Percentiles rank a stretch among this genome's conserved stretches.
Evolutionary conservation across 2,797 vertebrate genomes (phyloP).

Genomic region (Pangasius djambal): DNA sequence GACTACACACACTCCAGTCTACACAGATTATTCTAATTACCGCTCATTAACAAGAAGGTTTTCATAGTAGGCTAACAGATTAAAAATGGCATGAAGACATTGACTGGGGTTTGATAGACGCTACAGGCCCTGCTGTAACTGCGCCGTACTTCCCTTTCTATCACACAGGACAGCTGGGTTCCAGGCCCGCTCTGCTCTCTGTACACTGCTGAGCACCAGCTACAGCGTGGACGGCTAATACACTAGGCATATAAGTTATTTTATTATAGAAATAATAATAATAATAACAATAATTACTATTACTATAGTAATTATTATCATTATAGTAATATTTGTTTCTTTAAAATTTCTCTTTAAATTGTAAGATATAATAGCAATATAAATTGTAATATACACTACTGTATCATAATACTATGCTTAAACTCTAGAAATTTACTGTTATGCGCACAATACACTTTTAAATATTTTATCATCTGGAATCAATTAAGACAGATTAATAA

Average conservation of each 20-base stretch:
- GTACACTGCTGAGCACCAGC: background rate
- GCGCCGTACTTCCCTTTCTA: background rate
- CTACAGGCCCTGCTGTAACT: background rate
- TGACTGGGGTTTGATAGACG: background rate
- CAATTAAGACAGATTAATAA: background rate
- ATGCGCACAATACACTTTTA: background rate
- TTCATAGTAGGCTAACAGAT: slow-evolving; percentile 12
- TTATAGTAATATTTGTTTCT: background rate
- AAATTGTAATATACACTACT: background rate
- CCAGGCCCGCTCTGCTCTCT: slow-evolving; percentile 3
- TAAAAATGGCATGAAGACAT: slow-evolving; percentile 1
- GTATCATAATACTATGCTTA: background rate
- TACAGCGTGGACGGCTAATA: background rate
- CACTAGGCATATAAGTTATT: background rate
- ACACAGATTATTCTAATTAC: slow-evolving; percentile 5
- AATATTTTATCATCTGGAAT: background rate
- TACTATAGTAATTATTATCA: background rate
- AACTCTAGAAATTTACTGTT: background rate
- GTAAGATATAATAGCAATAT: background rate
- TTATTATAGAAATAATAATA: background rate
- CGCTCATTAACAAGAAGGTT: background rate
- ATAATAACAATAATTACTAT: background rate
- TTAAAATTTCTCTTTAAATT: background rate
- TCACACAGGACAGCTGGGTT: background rate
- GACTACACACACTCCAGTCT: background rate